Evolutionary conservation across 2,113 vertebrate genomes (phyloP).

Genomic region (Ailurus styani): DNA sequence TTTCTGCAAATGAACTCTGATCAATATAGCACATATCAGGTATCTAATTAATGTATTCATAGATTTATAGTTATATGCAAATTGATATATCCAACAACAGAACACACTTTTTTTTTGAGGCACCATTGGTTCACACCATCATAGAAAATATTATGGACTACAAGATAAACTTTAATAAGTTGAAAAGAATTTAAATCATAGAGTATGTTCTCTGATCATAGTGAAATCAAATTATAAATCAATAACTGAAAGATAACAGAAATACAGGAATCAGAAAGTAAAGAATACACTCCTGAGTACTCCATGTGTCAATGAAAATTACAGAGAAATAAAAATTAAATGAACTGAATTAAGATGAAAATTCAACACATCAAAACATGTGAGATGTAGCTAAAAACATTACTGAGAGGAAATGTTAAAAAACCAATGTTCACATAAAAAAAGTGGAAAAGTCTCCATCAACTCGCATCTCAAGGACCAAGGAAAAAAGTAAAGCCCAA

Average conservation of each 20-base stretch:
- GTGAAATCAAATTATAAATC: background rate
- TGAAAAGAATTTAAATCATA: background rate
- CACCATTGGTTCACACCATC: background rate
- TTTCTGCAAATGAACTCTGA: background rate
- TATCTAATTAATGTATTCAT: background rate
- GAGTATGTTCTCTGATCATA: background rate
- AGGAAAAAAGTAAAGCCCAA: background rate
- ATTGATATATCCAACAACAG: background rate
- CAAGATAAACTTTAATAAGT: background rate
- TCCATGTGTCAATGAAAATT: background rate
- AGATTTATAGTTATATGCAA: background rate
- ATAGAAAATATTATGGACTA: background rate
- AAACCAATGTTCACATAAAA: background rate
- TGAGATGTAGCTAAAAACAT: background rate
- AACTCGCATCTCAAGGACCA: background rate
- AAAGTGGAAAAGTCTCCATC: background rate
- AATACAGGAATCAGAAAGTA: background rate
- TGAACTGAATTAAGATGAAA: background rate
- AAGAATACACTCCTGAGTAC: background rate
- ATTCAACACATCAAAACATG: background rate
- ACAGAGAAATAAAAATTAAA: background rate
- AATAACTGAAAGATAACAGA: background rate
- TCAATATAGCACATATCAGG: background rate
- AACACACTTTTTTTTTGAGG: background rate
- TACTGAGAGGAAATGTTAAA: background rate